phyloP scores from a whole-genome alignment of 2,113 vertebrate genomes.

The Copsychus sechellarum region DNA sequence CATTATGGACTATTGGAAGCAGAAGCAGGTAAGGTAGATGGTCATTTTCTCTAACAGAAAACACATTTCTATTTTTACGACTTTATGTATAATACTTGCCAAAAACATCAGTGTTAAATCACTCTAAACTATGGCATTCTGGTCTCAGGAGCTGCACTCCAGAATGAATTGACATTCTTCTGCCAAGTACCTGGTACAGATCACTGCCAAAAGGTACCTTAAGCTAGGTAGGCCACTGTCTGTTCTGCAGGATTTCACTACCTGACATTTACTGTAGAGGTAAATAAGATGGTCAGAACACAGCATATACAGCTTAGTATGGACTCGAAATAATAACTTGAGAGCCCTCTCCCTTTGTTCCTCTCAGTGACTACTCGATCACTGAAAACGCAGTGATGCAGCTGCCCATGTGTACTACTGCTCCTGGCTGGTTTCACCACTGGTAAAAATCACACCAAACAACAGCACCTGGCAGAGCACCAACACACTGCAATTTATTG shows the following conservation, averaged over 20 bases:
- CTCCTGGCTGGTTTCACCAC: not conserved
- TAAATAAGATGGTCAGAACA: not conserved
- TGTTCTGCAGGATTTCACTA: not conserved
- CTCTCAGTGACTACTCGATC: accelerated
- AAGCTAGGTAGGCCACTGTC: not conserved
- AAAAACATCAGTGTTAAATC: not conserved
- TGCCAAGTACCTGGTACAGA: not conserved
- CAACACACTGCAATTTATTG: not conserved
- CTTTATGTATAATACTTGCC: not conserved
- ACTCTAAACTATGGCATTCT: not conserved
- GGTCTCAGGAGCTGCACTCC: not conserved
- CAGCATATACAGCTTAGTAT: accelerated
- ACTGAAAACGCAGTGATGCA: accelerated
- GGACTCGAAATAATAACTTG: not conserved
- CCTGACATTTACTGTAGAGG: not conserved
- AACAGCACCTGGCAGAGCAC: not conserved
- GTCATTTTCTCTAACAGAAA: not conserved
- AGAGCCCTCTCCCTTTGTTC: not conserved
- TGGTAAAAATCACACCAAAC: not conserved
- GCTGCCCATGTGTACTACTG: accelerated
- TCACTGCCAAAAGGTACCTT: not conserved
- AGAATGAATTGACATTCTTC: not conserved
- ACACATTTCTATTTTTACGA: not conserved
- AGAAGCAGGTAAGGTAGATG: not conserved
- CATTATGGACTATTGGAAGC: not conserved